Conservation (phyloP, 2,888 invertebrate species). For the Mythimna lalbum region DNA sequence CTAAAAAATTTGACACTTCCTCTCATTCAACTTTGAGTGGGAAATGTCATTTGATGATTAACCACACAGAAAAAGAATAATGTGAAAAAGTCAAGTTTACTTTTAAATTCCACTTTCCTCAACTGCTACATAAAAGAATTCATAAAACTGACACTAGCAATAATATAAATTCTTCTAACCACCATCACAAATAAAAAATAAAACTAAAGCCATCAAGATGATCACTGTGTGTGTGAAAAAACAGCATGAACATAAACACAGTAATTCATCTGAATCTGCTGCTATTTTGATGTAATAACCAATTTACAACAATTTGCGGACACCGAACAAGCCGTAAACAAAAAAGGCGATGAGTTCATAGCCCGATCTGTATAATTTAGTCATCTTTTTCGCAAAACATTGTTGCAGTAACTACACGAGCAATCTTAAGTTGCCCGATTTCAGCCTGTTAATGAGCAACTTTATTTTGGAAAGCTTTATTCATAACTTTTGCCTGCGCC, state of each 20-base stretch:
- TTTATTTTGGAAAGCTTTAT: not conserved
- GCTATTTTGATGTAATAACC: conserved; percentile 42
- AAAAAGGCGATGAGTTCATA: conserved; percentile 65
- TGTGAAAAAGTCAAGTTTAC: no score
- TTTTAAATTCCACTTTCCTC: not conserved
- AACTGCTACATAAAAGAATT: not conserved
- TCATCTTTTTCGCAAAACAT: conserved; percentile 28
- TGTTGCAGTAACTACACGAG: not conserved
- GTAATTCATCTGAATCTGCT: conserved; percentile 20
- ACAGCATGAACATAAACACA: conserved; percentile 19
- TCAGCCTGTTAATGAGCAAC: not conserved
- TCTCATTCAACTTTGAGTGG: no score
- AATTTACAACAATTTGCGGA: conserved; percentile 59
- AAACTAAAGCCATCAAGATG: conserved; percentile 14
- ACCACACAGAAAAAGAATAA: no score
- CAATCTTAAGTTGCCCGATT: not conserved
- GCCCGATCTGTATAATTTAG: conserved; percentile 43
- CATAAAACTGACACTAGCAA: conserved; percentile 1
- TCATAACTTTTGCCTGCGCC: no score
- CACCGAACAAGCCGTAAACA: conserved; percentile 35
- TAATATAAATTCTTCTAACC: conserved; percentile 6
- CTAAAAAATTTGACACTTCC: no score
- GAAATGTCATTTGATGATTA: no score
- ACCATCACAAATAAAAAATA: conserved; percentile 9
- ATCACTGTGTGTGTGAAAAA: conserved; percentile 10